Evolutionary conservation across 2,888 invertebrate species (phyloP).

Genomic region (Leucozona laternaria): DNA sequence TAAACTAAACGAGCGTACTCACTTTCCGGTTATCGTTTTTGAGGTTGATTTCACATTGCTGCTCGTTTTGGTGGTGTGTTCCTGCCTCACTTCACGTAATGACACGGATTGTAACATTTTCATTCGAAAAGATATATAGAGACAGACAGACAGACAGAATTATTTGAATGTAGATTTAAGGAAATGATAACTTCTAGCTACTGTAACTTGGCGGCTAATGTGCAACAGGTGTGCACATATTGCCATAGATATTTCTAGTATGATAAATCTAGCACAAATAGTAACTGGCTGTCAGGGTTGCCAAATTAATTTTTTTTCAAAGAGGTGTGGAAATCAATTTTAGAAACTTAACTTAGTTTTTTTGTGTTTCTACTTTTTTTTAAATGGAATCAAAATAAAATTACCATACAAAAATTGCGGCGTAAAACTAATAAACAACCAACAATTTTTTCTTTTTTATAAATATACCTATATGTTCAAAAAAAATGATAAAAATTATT

Average conservation of each 20-base stretch:
- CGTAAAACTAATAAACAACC: too few species aligned
- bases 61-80: slow-evolving; percentile 16
- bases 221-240: slow-evolving; percentile 68
- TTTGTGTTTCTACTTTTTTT: too few species aligned
- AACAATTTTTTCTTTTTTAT: too few species aligned
- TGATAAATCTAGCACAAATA: slow-evolving; percentile 49
- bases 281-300: background rate
- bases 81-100: slow-evolving; percentile 32
- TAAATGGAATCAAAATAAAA: too few species aligned
- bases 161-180: slow-evolving; percentile 58
- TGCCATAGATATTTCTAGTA: slow-evolving; percentile 27
- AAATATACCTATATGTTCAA: too few species aligned
- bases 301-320: background rate
- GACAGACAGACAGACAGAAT: background rate
- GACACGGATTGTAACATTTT: slow-evolving; percentile 39
- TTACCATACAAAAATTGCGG: too few species aligned
- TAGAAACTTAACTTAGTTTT: too few species aligned
- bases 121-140: slow-evolving; percentile 28
- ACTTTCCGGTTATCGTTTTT: slow-evolving; percentile 73
- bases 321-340: too few species aligned
- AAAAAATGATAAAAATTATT: too few species aligned
- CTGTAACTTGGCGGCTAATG: slow-evolving; percentile 34
- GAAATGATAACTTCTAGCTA: slow-evolving; percentile 64
- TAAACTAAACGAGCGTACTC: slow-evolving; percentile 35
- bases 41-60: slow-evolving; percentile 73